Percentiles rank a stretch among this genome's conserved stretches.
These are phyloP conservation scores for Pecten maximus DNA, from an alignment of 2,888 invertebrate species.

Conservation along the genomic window DNA sequence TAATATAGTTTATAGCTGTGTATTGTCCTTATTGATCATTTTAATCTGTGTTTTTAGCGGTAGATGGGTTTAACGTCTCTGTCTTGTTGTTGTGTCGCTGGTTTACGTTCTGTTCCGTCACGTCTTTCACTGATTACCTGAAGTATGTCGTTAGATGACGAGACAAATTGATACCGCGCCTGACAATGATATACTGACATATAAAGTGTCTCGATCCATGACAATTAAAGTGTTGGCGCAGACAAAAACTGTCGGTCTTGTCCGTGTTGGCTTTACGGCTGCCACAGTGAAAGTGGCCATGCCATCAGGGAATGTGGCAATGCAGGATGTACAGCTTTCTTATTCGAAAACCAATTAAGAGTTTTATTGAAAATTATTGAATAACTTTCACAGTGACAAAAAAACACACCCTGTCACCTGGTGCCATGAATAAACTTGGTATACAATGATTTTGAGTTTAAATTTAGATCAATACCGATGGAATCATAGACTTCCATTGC, in stretches of 20 bases:
- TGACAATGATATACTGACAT: background rate
- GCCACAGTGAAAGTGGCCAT: background rate
- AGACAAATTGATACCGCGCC: background rate
- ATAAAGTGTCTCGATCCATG: constrained; percentile 2
- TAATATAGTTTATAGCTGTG: background rate
- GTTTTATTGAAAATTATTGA: constrained; percentile 4
- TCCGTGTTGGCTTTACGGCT: background rate
- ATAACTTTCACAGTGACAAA: background rate
- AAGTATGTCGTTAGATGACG: background rate
- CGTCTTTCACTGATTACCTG: background rate
- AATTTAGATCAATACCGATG: background rate
- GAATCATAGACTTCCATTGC: background rate
- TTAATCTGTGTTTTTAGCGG: background rate
- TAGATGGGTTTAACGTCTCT: background rate
- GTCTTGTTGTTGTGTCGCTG: background rate
- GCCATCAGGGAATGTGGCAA: background rate
- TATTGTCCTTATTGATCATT: background rate
- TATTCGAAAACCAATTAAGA: background rate
- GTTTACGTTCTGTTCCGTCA: background rate
- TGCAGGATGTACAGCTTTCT: background rate
- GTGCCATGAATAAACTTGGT: background rate
- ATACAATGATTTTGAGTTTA: background rate
- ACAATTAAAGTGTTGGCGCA: constrained; percentile 1
- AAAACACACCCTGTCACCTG: background rate
- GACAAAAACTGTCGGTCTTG: constrained; percentile 15